phyloP scores from a whole-genome alignment of 37 sponge, comb jelly and placozoan species.

The Chondrosia reniformis region DNA sequence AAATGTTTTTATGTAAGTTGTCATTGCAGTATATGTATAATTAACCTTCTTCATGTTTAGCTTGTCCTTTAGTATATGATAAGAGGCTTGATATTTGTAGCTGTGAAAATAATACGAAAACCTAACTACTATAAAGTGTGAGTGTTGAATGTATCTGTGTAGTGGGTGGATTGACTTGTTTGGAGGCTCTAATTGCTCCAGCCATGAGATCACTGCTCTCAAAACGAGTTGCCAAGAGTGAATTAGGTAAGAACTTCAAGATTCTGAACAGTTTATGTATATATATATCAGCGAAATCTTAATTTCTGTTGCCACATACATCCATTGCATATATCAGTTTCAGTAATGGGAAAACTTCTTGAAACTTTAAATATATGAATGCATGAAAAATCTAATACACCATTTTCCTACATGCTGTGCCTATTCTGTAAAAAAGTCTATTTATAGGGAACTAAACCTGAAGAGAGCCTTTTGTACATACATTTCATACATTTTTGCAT shows the following conservation, averaged over 20 bases:
- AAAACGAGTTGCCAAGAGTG: conserved; percentile 16
- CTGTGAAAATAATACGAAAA: not conserved
- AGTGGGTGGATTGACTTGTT: conserved; percentile 24
- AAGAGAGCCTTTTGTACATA: not conserved
- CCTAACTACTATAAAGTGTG: not conserved
- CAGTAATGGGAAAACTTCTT: too few relatives aligned
- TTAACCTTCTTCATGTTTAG: not conserved
- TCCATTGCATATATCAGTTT: not conserved
- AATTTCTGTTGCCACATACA: not conserved
- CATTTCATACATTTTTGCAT: not conserved
- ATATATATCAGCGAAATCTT: not conserved
- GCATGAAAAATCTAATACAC: too few relatives aligned
- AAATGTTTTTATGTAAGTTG: conserved; percentile 53
- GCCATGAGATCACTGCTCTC: conserved; percentile 38
- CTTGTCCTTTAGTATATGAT: not conserved
- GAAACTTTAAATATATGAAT: too few relatives aligned
- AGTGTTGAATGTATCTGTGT: not conserved
- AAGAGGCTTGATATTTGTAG: not conserved
- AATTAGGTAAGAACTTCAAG: conserved; percentile 26
- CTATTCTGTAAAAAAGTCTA: too few relatives aligned
- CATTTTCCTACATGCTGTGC: too few relatives aligned
- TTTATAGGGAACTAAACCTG: too few relatives aligned
- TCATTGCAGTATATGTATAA: not conserved
- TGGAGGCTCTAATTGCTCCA: conserved; percentile 27
- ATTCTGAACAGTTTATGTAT: not conserved